Evolutionary conservation across 2,113 vertebrate genomes (phyloP), one percentile per base, ranked within the genome.

Genomic region (Hippoglossus stenolepis): DNA sequence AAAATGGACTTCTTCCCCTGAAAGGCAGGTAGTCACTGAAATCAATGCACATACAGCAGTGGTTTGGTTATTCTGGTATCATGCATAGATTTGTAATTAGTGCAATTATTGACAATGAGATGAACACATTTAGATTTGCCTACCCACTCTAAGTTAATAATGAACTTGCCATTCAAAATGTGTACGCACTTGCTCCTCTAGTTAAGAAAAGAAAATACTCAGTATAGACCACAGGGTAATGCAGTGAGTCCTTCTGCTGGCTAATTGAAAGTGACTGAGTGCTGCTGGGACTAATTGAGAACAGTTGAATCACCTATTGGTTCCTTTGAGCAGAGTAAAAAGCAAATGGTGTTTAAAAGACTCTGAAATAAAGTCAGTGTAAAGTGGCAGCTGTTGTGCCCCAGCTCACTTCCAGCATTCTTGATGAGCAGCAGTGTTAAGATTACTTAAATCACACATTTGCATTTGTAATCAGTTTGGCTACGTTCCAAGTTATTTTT

Each of bases 211-310:
- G 14, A 67, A 17, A 57, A 26, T 23, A 35, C n/a, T 80, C 24
- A 63, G 54, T 14, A 24, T 3, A 73, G 23, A 63, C 3, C 18
- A 43, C 53, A 1, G 20, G 18, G 31, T 59, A 54, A 77, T 47
- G n/a, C 21, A 51, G 3, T 62, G 24, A 61, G 70, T 72, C 40
- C 47, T 77, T 72, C 31, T 59, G 53, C 45, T 45, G 43, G 8
- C 61, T 84, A 77, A 82, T 68, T 77, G 74, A 74, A 86, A 73
- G 69, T 71, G 73, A 85, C 45, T 75, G 60, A 86, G 54, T 70
- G 70, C 7, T 61, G 35, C 79, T 72, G 63, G 54, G 61, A 69
- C 79, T 81, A 78, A 83, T 69, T 73, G 77, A 79, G 38, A 70
- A 18, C 54, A 43, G 62, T 57, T 71, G 63, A 73, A 75, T 72